Base-by-base conservation (phyloP, 2,113 vertebrate species). In the Spheniscus mendiculus region DNA sequence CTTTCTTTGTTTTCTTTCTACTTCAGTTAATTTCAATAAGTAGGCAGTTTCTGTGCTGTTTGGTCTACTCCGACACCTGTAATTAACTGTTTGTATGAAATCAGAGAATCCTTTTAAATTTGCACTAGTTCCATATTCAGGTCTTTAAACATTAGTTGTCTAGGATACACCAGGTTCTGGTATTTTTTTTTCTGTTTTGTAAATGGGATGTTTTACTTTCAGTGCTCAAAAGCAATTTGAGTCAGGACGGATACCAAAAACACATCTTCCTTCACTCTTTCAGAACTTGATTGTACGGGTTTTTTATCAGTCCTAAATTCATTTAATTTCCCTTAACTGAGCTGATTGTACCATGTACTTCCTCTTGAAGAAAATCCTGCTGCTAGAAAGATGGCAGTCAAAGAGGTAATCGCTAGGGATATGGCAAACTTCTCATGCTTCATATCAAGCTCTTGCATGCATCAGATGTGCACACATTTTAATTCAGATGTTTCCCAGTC, bases 11-110 rank as follows among this genome's bases (percentile, higher is more conserved):
- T 93, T 96, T 70, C 65, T 84, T 96, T 96, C 90, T 62, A 79
- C 83, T 95, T 96, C 88, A 93, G 65, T 97, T 96, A 85, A 91
- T 98, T 96, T 96, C 90, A 93, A 12, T 97, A 96, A 90, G 88
- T 86, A 96, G 95, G 97, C 30, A 83, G 85, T 96, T 97, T 96
- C 89, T 14, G 14, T 97, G 90, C 71, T 89, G 70, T 97, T 98
- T 92, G 59, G 74, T 97, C 94, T 97, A 21, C 70, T 97, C 95
- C n/a, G 77, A 83, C 78, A 83, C 63, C 32, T 40, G 44, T 93
- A 98, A 97, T 98, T 98, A 97, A 95, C 87, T 97, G 36, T 89
- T 97, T 95, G 79, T 96, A 96, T 93, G 91, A 97, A 97, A 86
- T 96, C 91, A 97, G 74, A 94, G 78, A 91, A 95, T 84, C 66